Evolutionary conservation across 2,888 invertebrate genomes (phyloP).

Genomic region (Cephus pulcher): DNA sequence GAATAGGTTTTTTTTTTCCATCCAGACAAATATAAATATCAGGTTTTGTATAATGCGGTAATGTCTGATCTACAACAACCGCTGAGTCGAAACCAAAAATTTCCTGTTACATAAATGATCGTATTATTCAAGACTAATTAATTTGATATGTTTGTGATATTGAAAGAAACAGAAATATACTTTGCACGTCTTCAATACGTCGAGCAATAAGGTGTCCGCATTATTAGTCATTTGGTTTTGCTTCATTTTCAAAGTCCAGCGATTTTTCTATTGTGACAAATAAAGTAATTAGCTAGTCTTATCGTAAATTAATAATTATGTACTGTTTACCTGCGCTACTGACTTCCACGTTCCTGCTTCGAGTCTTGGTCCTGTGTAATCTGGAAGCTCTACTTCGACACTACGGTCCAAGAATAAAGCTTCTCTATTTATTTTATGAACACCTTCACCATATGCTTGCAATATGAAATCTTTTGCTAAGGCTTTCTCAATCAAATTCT

Average conservation of each 20-base stretch:
- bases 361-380: conserved; percentile 71
- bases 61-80: conserved; percentile 70
- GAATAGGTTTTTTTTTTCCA: conserved; percentile 66
- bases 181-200: neutral
- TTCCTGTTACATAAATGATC: conserved; percentile 33
- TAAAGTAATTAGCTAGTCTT: neutral
- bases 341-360: conserved; percentile 65
- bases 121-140: neutral
- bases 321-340: conserved; percentile 68
- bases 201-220: neutral
- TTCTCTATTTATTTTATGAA: conserved; percentile 69
- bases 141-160: too few species aligned
- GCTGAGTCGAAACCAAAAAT: conserved; percentile 69
- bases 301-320: neutral
- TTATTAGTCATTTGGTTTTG: neutral
- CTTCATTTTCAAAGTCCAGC: neutral
- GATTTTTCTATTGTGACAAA: neutral
- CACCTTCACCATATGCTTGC: conserved; percentile 69
- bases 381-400: conserved; percentile 72
- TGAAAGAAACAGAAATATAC: neutral
- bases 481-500: conserved; percentile 71
- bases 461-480: conserved; percentile 72
- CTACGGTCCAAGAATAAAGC: conserved; percentile 74
- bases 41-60: conserved; percentile 77
- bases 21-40: conserved; percentile 75